Base-by-base conservation (phyloP, 1,140 invertebrate genomes). In the Euura saliciscinereae region DNA sequence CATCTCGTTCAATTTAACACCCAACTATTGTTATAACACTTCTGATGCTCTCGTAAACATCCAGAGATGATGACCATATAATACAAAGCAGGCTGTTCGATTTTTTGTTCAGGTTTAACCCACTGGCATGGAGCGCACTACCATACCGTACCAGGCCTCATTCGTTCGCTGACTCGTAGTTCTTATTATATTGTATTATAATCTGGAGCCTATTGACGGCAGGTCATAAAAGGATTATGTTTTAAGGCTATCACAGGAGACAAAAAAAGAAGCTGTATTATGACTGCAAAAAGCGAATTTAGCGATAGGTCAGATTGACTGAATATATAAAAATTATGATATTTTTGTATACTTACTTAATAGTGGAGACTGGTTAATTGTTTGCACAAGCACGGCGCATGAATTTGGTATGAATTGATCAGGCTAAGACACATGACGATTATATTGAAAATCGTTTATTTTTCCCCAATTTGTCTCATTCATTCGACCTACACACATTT, bases 401-500 rank as follows among this genome's bases (percentile, higher is more conserved):
- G 51, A 59, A 59, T 59, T 59, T 8, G 51, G 13, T 59, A 59
- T 59, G 8, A 59, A 59, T 11, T 59, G 13, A 59, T 59, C 51
- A 6, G 13, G 8, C 51, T 11, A 59, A 8, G 13, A 8, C 13
- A 59, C 51, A n/a, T 59, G 8, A 59, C 2, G 13, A 11, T 59
- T 59, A 59, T 59, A 59, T 59, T 59, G 51, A 59, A 59, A 59
- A 59, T 59, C 51, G 51, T 59, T 59, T 59, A 59, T 59, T 59
- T 59, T 59, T 59, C 13, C 28, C 51, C 10, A 8, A n/a, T 59
- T 59, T n/a, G 51, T 59, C 51, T 59, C 51, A 59, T 59, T 59
- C 51, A 59, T n/a, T n/a, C 51, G 13, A 59, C 13, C 51, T 59
- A 3, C 6, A 59, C 51, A 59, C 51, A 11, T 59, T 59, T 11